phyloP scores from a whole-genome alignment of 2,113 vertebrate species.

The Pristiophorus japonicus region DNA sequence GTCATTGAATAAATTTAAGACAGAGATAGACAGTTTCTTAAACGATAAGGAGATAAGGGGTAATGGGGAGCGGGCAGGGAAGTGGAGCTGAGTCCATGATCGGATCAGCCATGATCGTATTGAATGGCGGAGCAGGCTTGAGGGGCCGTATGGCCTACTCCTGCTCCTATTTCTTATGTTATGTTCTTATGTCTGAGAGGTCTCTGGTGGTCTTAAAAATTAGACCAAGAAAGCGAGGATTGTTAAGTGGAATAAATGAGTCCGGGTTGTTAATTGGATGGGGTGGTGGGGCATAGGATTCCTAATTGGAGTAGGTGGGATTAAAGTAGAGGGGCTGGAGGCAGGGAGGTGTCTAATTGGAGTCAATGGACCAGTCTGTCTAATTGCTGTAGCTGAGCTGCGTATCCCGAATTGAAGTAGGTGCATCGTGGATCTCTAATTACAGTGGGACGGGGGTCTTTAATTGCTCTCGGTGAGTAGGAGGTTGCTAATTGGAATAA shows the following conservation, averaged over 20 bases:
- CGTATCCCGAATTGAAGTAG: not conserved
- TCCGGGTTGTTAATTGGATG: not conserved
- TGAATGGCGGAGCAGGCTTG: too few relatives aligned
- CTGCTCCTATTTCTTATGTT: too few relatives aligned
- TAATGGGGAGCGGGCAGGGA: too few relatives aligned
- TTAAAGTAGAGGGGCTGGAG: not conserved
- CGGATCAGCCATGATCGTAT: too few relatives aligned
- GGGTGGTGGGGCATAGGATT: not conserved
- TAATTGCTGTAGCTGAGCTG: not conserved
- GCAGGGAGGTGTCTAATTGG: not conserved
- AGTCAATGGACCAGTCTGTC: not conserved
- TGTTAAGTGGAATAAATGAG: conserved; percentile 3
- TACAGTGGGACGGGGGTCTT: not conserved
- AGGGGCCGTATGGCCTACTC: too few relatives aligned
- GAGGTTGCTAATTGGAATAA: not conserved
- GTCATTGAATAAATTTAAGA: too few relatives aligned
- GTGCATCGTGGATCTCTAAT: not conserved
- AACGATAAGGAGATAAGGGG: too few relatives aligned
- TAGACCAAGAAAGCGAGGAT: not conserved
- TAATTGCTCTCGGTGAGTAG: not conserved
- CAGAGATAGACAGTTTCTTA: too few relatives aligned
- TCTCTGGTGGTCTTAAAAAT: not conserved
- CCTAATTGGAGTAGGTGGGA: not conserved
- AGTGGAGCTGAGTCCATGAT: too few relatives aligned
- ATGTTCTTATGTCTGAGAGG: too few relatives aligned